Percentiles rank a stretch among this genome's conserved stretches.
These are phyloP conservation scores for Danionella cerebrum DNA, from an alignment of 2,113 vertebrate genomes.

Conservation along the genomic window DNA sequence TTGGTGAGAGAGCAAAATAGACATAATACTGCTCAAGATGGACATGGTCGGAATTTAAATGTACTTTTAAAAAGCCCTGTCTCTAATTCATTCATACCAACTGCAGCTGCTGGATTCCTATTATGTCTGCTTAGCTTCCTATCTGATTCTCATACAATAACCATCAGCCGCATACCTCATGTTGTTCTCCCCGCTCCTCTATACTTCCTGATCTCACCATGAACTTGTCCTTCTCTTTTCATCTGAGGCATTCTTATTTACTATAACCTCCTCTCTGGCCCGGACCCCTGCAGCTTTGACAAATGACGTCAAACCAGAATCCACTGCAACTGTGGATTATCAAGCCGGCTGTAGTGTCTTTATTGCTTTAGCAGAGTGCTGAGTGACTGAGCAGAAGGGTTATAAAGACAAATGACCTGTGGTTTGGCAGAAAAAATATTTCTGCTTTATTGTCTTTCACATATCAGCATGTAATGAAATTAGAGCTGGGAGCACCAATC, in stretches of 20 bases:
- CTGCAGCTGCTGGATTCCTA: conserved; percentile 22
- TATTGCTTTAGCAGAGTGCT: conserved; percentile 39
- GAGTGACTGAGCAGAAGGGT: conserved; percentile 35
- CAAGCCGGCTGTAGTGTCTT: conserved; percentile 34
- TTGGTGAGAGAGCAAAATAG: not conserved
- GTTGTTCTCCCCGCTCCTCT: not conserved
- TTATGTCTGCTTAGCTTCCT: conserved; percentile 4
- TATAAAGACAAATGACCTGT: conserved; percentile 48
- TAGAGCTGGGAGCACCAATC: conserved; percentile 37
- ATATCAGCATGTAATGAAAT: conserved; percentile 51
- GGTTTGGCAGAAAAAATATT: conserved; percentile 35
- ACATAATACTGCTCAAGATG: not conserved
- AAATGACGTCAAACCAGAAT: not conserved
- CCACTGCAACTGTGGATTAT: not conserved
- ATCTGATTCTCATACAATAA: not conserved
- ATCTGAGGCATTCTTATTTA: not conserved
- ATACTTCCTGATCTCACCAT: conserved; percentile 9
- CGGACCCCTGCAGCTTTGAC: not conserved
- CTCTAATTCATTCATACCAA: conserved; percentile 14
- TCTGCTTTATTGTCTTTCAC: conserved; percentile 47
- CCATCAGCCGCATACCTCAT: not conserved
- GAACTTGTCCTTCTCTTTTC: not conserved
- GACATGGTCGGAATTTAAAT: conserved; percentile 12
- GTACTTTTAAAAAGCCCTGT: conserved; percentile 3
- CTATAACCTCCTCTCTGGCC: not conserved